Base-by-base conservation (phyloP, 2,888 invertebrate genomes). In the Mythimna lalbum region DNA sequence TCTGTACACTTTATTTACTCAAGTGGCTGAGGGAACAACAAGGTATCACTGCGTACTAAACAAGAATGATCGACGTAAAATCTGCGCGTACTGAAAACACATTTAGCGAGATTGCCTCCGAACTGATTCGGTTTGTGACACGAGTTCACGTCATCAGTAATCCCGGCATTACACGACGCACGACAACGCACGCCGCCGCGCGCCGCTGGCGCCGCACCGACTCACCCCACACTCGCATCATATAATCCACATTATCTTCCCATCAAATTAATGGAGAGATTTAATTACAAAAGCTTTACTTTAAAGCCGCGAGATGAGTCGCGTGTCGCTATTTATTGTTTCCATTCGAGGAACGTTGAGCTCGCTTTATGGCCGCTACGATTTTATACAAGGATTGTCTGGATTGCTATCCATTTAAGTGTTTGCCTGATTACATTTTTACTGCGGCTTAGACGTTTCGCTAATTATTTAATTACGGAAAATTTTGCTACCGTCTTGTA, bases 211-310 rank as follows among this genome's bases (percentile, higher is more conserved):
- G 19, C 12, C 64, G 9, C 39, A 23, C 14, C 23, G 17, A 14
- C 27, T 31, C 74, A 31, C 57, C 55, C 57, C 59, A n/a, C 57
- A 17, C 47, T 19, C 57, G 21, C 47, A 49, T 64, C 68, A 50
- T 68, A 63, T 75, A 75, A 73, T 70, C 68, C 68, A 27, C 72
- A 67, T 76, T 84, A 80, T 75, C 70, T 76, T 57, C 43, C 56
- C 68, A 74, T 76, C 76, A 74, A 81, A 74, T 72, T 59, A 81
- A 78, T 78, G 76, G 72, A 55, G 64, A 69, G 76, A 77, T 76
- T 77, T 82, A 83, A 85, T 85, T 83, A 80, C 74, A 69, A 69
- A 52, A 59, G 77, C 67, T 82, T 77, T 63, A 74, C 60, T 69
- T 63, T 70, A 79, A 81, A 72, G 63, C 69, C 61, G 55, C 43